Evolutionary conservation across 37 sponge, comb jelly and placozoan species (phyloP), one percentile per base, ranked within the genome.

Genomic region (Aplysina aerophoba): DNA sequence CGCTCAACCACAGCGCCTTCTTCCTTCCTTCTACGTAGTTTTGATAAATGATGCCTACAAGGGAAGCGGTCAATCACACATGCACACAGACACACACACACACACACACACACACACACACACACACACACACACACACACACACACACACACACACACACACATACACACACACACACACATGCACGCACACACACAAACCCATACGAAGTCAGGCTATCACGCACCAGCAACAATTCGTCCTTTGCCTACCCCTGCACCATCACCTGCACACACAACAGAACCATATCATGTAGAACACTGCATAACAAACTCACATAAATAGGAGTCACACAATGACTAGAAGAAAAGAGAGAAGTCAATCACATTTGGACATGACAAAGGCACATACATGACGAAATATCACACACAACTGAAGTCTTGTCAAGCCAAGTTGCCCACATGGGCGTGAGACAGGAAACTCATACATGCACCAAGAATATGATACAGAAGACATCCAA

Each of bases 201-300:
- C 44, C 44, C 19, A n/a, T 5, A 37, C 3, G 3, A 33, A 78
- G 24, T 20, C 22, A 31, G 28, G 50, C 56, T 22, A 37, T 50
- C 57, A 50, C 81, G 35, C 25, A 88, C 95, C 96, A 64, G 95
- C 95, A 12, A 97, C 81, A 0, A 93, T 97, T 79, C 97, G 84
- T 0, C 97, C 97, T 58, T 97, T 97, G 0, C 97, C 97, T 0
- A 97, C 97, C 16, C 97, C 97, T 71, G 97, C 97, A 17, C 97
- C 97, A 88, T 97, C 97, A 82, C 97, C 97, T 95, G 40, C 0
- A 86, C 17, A 87, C 54, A 84, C 27, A n/a, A n/a, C n/a, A n/a
- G n/a, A n/a, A n/a, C n/a, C n/a, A 85, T 73, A 85, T 25, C 63
- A 82, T 36, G 35, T n/a, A n/a, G n/a, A n/a, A n/a, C n/a, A n/a